phyloP scores from a whole-genome alignment of 2,113 vertebrate species.

The Perognathus longimembris region DNA sequence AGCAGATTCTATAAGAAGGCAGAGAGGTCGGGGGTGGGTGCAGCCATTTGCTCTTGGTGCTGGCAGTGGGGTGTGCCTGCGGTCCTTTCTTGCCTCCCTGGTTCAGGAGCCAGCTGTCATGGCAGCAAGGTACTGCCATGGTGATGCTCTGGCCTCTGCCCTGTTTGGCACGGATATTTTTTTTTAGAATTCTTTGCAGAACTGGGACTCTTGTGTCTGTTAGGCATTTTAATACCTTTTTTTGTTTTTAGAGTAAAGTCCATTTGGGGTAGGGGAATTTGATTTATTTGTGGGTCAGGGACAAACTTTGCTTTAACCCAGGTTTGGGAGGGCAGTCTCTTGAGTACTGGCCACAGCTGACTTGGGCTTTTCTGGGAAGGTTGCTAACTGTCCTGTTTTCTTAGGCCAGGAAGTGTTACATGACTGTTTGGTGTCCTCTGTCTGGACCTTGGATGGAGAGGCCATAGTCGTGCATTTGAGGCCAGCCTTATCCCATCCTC shows the following conservation, averaged over 20 bases:
- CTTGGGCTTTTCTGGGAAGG: conserved; percentile 27
- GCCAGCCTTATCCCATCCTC: neutral
- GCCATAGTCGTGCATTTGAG: neutral
- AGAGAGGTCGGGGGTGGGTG: neutral
- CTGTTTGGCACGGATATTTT: conserved; percentile 54
- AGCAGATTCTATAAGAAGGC: neutral
- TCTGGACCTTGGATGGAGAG: neutral
- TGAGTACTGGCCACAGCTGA: neutral
- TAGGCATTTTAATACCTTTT: conserved; percentile 37
- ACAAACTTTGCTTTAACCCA: conserved; percentile 33
- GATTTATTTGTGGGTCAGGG: neutral
- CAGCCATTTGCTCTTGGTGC: neutral
- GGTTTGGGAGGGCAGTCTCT: neutral
- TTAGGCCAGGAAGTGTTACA: neutral
- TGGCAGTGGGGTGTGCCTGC: neutral
- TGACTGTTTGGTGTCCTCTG: neutral
- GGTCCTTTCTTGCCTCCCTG: neutral
- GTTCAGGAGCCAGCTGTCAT: conserved; percentile 60
- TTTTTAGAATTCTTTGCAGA: conserved; percentile 61
- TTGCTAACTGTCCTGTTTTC: neutral
- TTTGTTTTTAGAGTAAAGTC: conserved; percentile 17
- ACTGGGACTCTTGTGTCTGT: conserved; percentile 20
- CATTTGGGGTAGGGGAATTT: neutral
- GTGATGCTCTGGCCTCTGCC: conserved; percentile 67
- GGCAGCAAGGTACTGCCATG: neutral